Base-by-base conservation (phyloP, 2,113 vertebrate genomes). In the Mionectes macconnelli region DNA sequence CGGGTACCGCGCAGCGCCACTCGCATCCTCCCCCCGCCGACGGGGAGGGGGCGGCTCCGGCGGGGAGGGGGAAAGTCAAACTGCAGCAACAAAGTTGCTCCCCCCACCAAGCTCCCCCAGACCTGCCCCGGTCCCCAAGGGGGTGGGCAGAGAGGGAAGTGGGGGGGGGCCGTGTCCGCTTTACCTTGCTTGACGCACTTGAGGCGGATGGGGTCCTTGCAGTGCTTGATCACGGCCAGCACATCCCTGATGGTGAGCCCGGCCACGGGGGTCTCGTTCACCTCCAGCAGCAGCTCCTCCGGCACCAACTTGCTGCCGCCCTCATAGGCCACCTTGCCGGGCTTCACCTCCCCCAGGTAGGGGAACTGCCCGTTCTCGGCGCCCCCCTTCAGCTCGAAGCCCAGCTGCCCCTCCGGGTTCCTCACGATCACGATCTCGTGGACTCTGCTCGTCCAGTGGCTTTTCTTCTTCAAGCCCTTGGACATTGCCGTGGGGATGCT, bases 371-470 rank as follows among this genome's bases (percentile, higher is more conserved):
- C 99, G 69, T 98, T 98, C 98, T 99, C 99, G 67, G 99, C 99
- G 86, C 99, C 99, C 96, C 99, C 99, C 91, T 98, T 98, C 97
- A 99, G 93, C 96, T 99, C 98, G 97, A 99, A 99, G 96, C 98
- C 98, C 93, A 98, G 98, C 96, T 98, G 98, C 85, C 99, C 98
- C 96, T 98, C 98, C 96, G 97, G 95, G 96, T 97, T 98, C 98
- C 99, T 98, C 96, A 98, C 98, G 60, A 99, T 97, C 96, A 99
- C 98, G 92, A 98, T 98, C 98, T 99, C 99, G 40, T 99, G 99
- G 98, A 99, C 99, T 98, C 98, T 98, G 98, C 98, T 99, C 81
- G 98, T 99, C 99, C 99, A 99, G 98, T 99, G 99, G 98, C 98
- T 99, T 98, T 99, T 99, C 98, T 98, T 99, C 98, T 99, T 99